These are phyloP conservation scores for Meghimatium bilineatum DNA, from an alignment of 2,888 invertebrate species.

Conservation along the genomic window DNA sequence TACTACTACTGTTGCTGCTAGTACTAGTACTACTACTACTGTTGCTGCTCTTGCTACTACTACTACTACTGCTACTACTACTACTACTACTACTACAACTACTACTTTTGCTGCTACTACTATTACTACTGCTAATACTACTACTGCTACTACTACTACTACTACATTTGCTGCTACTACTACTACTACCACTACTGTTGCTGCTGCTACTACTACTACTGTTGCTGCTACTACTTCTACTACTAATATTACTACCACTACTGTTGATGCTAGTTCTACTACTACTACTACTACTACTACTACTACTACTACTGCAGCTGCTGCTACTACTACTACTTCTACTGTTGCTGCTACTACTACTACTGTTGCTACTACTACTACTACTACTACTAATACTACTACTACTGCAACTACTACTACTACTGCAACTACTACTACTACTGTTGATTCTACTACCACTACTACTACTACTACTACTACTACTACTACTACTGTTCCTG, in stretches of 20 bases:
- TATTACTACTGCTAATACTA: no score
- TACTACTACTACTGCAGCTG: not conserved
- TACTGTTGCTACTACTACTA: not conserved
- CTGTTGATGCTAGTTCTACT: not conserved
- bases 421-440: no score
- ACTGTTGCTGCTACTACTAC: not conserved
- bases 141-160: no score
- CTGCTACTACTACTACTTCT: constrained; percentile 15
- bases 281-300: not conserved
- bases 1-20: not conserved
- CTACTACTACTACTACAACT: not conserved
- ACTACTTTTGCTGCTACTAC: constrained; percentile 2
- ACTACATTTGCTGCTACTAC: not conserved
- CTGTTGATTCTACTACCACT: no score
- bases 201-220: constrained; percentile 2
- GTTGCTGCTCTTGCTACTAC: not conserved
- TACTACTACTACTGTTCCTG: no score
- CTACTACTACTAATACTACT: no score
- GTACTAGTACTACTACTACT: not conserved
- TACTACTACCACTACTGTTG: not conserved
- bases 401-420: no score
- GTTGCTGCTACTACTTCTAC: no score
- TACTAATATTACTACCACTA: no score
- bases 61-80: not conserved
- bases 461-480: not conserved